Base-by-base conservation (phyloP, 53 echinoderm and acorn worm genomes). In the Crossaster papposus region DNA sequence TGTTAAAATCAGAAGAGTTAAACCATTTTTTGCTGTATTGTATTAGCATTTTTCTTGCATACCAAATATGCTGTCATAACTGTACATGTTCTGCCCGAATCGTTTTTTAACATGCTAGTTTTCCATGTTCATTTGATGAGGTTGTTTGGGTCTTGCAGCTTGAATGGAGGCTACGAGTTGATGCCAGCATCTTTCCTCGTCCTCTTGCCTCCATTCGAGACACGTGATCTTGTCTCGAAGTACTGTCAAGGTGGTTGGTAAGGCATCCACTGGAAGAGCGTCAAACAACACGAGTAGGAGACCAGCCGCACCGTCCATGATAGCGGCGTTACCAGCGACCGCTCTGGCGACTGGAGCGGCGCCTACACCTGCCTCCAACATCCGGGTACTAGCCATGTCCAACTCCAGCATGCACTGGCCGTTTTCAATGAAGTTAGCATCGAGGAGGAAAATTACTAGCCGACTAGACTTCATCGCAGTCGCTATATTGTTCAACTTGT, bases 151-250 rank as follows among this genome's bases (percentile, higher is more conserved):
- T 36, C 74, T 73, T 15, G 34, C 33, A 36, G 74, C 74, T 14
- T 35, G 35, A 73, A 73, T 73, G 32, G 74, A 73, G 74, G 33
- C 74, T 73, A 73, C 24, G 36, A 88, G 63, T 36, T 81, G 90
- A 18, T 33, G 32, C 73, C 73, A 81, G 44, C 90, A 89, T 62
- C 77, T 70, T 2, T 81, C 81, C 71, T 81, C 79, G 26, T 89
- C 79, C 26, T 73, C 35, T 14, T 17, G 63, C 24, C 64, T 58
- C 90, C 90, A 89, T 32, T 81, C 75, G 14, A 89, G 64, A 54
- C 81, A 89, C 44, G 90, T 81, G 2, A 89, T 81, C 81, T 89
- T 89, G 30, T 89, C 81, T 74, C 54, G 70, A 20, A 89, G 77
- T n/a, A 65, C 90, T 32, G 79, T 81, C 70, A 89, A 54, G 32